Evolutionary conservation across 2,113 vertebrate genomes (phyloP).

Genomic region (Tricholaema leucomelas): DNA sequence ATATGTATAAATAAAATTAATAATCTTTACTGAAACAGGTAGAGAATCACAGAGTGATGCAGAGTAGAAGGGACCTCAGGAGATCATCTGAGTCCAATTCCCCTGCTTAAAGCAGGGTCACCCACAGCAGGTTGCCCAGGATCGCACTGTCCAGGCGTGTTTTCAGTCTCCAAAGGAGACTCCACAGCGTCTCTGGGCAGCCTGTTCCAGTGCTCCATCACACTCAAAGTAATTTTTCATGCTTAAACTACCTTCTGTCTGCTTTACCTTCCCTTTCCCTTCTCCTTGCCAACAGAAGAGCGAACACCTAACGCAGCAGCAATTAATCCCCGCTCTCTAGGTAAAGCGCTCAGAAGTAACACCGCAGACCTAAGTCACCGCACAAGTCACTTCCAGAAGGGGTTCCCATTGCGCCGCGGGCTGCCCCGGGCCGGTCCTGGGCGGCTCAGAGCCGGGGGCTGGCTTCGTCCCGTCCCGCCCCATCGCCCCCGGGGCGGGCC

Average conservation of each 20-base stretch:
- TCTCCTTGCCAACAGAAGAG: rapidly evolving
- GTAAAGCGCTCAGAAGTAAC: rapidly evolving
- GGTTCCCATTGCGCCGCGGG: too few species aligned
- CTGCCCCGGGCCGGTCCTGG: not conserved
- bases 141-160: too few species aligned
- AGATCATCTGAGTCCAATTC: too few species aligned
- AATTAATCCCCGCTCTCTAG: rapidly evolving
- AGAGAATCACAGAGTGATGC: too few species aligned
- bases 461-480: not conserved
- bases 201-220: too few species aligned
- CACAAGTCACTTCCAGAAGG: rapidly evolving
- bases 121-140: too few species aligned
- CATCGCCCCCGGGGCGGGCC: not conserved
- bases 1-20: not conserved
- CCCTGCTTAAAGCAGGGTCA: too few species aligned
- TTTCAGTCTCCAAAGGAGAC: too few species aligned
- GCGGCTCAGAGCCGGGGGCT: not conserved
- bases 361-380: too few species aligned
- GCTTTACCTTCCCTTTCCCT: not conserved
- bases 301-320: rapidly evolving
- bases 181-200: too few species aligned
- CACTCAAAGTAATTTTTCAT: too few species aligned
- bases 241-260: not conserved
- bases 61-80: too few species aligned
- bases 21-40: not conserved